Evolutionary conservation across 1,140 invertebrate species (phyloP), one percentile per base, ranked within the genome.

Genomic region (Acromyrmex heyeri): DNA sequence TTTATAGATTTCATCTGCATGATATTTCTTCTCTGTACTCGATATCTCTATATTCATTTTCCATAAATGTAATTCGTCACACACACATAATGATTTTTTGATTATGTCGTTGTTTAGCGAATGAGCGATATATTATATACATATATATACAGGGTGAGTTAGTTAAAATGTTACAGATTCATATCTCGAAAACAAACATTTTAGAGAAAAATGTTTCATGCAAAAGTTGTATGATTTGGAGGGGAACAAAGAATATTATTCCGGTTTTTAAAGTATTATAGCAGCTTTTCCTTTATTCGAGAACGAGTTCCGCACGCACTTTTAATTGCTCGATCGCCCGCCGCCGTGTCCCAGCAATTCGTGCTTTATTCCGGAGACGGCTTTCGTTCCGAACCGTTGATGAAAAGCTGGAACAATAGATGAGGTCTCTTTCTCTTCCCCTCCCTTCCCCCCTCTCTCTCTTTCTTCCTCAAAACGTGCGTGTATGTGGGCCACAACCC

Each of bases 371-470:
- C 14, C 21, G 10, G 10, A 3, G 21, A 16, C 53, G 21, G 16
- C 53, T 18, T 79, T 79, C 62, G 48, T 53, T 44, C 3, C 62
- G 8, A 55, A n/a, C 27, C 67, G 70, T 14, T 30, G 27, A 55
- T 78, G 61, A 78, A 77, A 85, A 18, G 30, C 48, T 53, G 16
- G 34, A 65, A 78, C 70, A 78, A 85, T 76, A 44, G 82, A n/a
- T 18, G 30, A 16, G 38, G 67, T 82, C 79, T 70, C 79, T 30
- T 3, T 30, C 30, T 30, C 30, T 30, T 3, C 3, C 3, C 0
- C 0, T 70, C 48, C 59, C n/a, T 1, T 5, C 77, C 18, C 57
- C 12, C 4, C 10, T 85, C 21, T 34, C 34, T 34, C 34, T 34
- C 34, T 34, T 7, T 8, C 34, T 24, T 24, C 24, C 24, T 24